These are phyloP conservation scores for Dendroctonus valens DNA, from an alignment of 1,140 invertebrate species.

Conservation along the genomic window DNA sequence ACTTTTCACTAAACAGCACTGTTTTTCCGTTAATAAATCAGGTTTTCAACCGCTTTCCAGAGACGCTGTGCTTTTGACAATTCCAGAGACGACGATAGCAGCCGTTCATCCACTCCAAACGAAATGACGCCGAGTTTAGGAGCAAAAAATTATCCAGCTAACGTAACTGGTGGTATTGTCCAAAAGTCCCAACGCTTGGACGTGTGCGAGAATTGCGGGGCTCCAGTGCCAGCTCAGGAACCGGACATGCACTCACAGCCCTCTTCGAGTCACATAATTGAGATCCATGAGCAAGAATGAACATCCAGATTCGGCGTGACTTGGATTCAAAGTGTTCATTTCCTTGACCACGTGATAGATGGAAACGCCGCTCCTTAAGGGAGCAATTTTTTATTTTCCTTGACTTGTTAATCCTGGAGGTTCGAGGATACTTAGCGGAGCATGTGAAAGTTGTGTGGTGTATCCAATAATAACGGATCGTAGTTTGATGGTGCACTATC, in stretches of 20 bases:
- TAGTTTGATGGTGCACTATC: too few species aligned
- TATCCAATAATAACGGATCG: too few species aligned
- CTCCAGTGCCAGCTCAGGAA: neutral
- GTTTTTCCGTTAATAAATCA: neutral
- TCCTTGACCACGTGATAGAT: too few species aligned
- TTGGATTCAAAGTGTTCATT: too few species aligned
- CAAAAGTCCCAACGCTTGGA: constrained; percentile 23
- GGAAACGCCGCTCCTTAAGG: too few species aligned
- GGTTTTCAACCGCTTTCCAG: constrained; percentile 16
- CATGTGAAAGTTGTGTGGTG: too few species aligned
- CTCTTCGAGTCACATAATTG: constrained; percentile 13
- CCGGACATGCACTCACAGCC: neutral
- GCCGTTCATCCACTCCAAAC: constrained; percentile 58
- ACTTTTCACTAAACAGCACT: too few species aligned
- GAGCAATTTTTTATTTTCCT: too few species aligned
- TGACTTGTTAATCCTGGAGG: too few species aligned
- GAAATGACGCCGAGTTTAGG: constrained; percentile 55
- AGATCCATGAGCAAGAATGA: constrained; percentile 17
- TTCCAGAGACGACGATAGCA: constrained; percentile 54
- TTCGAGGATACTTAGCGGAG: too few species aligned
- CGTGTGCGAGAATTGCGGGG: constrained; percentile 21
- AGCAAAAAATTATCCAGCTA: constrained; percentile 22
- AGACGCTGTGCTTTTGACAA: constrained; percentile 31
- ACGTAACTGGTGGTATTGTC: neutral
- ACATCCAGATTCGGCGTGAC: too few species aligned